These are phyloP conservation scores for Pseudopodoces humilis DNA, from an alignment of 2,113 vertebrate genomes.

Conservation along the genomic window DNA sequence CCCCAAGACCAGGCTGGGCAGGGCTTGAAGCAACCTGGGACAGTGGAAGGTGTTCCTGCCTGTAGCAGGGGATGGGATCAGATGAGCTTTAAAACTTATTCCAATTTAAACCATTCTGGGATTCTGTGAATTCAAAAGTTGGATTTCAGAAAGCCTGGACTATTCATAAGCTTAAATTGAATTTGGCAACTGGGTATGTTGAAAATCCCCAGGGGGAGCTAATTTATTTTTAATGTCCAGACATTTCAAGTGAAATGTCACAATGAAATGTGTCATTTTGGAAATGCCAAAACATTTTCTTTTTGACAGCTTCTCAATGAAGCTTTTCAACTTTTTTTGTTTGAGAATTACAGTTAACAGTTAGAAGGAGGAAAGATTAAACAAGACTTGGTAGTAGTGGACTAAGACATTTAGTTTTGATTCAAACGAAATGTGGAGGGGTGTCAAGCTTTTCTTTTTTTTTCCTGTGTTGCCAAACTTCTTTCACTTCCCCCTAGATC, in stretches of 20 bases:
- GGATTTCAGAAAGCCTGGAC: background rate
- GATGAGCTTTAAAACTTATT: background rate
- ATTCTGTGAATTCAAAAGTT: background rate
- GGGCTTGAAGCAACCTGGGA: background rate
- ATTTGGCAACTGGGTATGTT: background rate
- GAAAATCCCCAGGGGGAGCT: background rate
- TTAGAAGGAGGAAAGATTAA: constrained; percentile 26
- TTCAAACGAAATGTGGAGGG: background rate
- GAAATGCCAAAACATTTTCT: constrained; percentile 52
- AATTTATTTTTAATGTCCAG: constrained; percentile 55
- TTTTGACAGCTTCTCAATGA: constrained; percentile 33
- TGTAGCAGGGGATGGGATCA: no score
- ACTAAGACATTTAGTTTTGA: background rate
- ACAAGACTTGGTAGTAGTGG: background rate
- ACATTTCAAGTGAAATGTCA: constrained; percentile 25
- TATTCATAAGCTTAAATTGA: constrained; percentile 7
- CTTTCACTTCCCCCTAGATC: background rate
- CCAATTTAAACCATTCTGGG: background rate
- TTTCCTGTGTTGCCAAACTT: accelerated
- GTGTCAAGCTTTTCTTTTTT: background rate
- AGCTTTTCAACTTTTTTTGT: constrained; percentile 30
- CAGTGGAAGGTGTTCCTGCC: background rate
- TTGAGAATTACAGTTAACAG: background rate
- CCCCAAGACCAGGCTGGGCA: accelerated
- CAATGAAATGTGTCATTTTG: constrained; percentile 44